Base-by-base conservation (phyloP, 2,797 vertebrate species). In the Hafferia zeledoni region DNA sequence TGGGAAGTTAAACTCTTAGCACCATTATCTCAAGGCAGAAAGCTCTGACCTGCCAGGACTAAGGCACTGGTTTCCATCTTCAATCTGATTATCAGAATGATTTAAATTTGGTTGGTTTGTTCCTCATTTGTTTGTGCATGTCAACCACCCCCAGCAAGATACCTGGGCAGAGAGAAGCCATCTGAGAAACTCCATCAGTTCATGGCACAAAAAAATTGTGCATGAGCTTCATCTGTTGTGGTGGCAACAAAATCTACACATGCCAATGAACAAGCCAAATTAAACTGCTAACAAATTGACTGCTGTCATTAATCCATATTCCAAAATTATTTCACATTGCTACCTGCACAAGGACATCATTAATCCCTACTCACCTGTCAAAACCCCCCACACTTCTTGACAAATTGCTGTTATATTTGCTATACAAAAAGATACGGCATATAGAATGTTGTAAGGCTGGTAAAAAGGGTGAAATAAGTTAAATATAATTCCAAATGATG, bases 381-480 rank as follows among this genome's bases (percentile, higher is more conserved):
- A 52, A 82, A 61, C 28, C 0, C 0, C 39, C 0, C 0, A 64
- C 8, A 5, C 13, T 28, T 44, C 39, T 43, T 71, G 30, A 56
- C 28, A 90, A 79, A 30, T 41, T 47, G 43, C 20, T 57, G 8
- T 53, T 79, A 4, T 4, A 55, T 85, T 76, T 63, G 8, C 30
- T 57, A 1, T 11, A 47, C 15, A 65, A 49, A 77, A 72, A 50
- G 19, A 35, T 2, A 14, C 5, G 14, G 25, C 13, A 37, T 3
- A 23, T 3, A 47, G 28, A 55, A 61, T 9, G 8, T 33, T 71
- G 30, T 13, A 71, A 85, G 39, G n/a, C 17, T 49, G 47, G 39
- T 27, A 74, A 80, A 88, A 2, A 74, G 53, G 61, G 24, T 28
- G 39, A 60, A 91, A 61, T 55, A 25, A 86, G 39, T 41, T 76